Percentiles rank a stretch among this genome's conserved stretches.
These are phyloP conservation scores for Drosophila oshimai DNA, from an alignment of 1,140 invertebrate species.

Conservation along the genomic window DNA sequence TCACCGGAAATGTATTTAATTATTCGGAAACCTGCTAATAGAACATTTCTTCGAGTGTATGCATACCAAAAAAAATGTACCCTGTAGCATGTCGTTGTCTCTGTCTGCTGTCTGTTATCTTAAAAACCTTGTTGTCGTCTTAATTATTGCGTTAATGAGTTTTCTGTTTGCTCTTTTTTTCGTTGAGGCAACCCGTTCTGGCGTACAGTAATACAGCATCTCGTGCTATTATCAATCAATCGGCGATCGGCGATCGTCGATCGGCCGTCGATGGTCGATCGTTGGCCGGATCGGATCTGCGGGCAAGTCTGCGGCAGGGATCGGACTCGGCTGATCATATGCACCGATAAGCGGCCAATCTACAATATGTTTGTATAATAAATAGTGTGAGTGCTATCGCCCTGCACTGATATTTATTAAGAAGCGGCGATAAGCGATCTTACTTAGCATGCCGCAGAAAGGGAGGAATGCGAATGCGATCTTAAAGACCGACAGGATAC, in stretches of 20 bases:
- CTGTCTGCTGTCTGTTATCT: constrained; percentile 70
- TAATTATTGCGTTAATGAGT: constrained; percentile 83
- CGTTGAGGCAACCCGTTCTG: constrained; percentile 60
- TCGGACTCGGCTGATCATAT: constrained; percentile 63
- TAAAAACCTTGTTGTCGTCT: constrained; percentile 83
- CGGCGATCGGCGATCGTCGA: constrained; percentile 62
- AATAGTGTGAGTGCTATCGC: constrained; percentile 76
- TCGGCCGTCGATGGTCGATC: constrained; percentile 37
- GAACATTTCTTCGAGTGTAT: constrained; percentile 2
- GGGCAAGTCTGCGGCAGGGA: constrained; percentile 27
- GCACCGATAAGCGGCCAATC: constrained; percentile 66
- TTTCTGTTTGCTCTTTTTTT: constrained; percentile 75
- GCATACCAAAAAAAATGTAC: constrained; percentile 22
- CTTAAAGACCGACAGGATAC: constrained; percentile 72
- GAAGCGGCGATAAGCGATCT: constrained; percentile 70
- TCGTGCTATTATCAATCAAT: constrained; percentile 81
- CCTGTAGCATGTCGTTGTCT: constrained; percentile 54
- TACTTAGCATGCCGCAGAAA: constrained; percentile 54
- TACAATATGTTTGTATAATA: constrained; percentile 75
- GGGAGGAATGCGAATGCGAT: constrained; percentile 43
- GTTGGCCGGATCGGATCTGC: constrained; percentile 29
- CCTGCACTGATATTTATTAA: constrained; percentile 66
- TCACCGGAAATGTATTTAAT: no score
- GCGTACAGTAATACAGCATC: constrained; percentile 53
- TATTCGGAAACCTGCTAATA: neutral